Conservation (phyloP, 2,797 vertebrate genomes). For the Enteromius radiatus region DNA sequence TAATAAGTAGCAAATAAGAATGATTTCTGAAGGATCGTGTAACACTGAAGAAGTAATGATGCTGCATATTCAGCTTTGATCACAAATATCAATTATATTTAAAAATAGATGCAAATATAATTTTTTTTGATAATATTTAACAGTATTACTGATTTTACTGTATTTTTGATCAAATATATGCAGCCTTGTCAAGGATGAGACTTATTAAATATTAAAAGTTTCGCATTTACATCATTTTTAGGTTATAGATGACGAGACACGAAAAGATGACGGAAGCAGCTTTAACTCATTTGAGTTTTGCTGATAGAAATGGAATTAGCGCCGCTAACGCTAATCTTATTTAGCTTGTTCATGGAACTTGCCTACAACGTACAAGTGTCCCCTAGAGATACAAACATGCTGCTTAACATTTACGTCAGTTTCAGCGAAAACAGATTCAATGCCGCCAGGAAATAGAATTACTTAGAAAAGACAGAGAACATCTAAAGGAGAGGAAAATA, state of each 20-base stretch:
- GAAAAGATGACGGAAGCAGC: not conserved
- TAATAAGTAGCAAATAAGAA: not conserved
- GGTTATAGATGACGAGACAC: not conserved
- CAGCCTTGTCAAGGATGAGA: not conserved
- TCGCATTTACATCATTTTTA: not conserved
- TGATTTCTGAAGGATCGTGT: not conserved
- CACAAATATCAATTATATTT: not conserved
- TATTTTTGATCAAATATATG: too few species aligned
- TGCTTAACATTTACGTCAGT: not conserved
- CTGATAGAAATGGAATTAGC: constrained; percentile 8
- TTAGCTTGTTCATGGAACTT: not conserved
- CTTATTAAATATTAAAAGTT: not conserved
- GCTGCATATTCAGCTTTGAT: not conserved
- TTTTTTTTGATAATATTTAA: not conserved
- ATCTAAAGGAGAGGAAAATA: not conserved
- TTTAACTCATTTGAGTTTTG: not conserved
- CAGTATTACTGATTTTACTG: not conserved
- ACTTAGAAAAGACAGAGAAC: not conserved
- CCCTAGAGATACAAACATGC: not conserved
- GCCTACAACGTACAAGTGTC: not conserved
- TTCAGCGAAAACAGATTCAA: not conserved
- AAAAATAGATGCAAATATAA: too few species aligned
- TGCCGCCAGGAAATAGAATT: not conserved
- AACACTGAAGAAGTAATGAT: not conserved
- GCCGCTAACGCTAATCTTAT: constrained; percentile 19